Evolutionary conservation across 1,140 invertebrate species (phyloP).

Genomic region (Ephestia elutella): DNA sequence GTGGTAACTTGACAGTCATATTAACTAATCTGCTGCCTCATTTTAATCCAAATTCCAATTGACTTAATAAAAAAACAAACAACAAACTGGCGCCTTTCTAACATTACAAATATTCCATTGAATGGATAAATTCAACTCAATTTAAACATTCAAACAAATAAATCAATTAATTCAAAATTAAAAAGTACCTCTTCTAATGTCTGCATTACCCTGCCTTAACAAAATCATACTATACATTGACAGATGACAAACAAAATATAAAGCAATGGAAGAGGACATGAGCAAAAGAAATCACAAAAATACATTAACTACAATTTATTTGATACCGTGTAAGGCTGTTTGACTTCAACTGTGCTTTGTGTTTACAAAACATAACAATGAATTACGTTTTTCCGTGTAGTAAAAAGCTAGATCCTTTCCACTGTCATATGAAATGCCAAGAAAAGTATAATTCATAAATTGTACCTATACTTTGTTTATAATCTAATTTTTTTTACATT

Average conservation of each 20-base stretch:
- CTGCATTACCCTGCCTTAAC: constrained; percentile 72
- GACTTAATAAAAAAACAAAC: constrained; percentile 68
- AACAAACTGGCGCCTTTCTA: constrained; percentile 69
- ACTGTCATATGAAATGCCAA: constrained; percentile 68
- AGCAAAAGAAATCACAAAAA: constrained; percentile 70
- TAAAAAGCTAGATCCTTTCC: constrained; percentile 58
- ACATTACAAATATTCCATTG: constrained; percentile 69
- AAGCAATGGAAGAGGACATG: constrained; percentile 69
- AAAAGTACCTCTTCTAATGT: constrained; percentile 71
- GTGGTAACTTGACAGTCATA: constrained; percentile 67
- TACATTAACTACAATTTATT: constrained; percentile 37
- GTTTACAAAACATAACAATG: constrained; percentile 33
- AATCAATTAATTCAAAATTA: constrained; percentile 48
- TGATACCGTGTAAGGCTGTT: constrained; percentile 35
- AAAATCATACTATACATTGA: constrained; percentile 69
- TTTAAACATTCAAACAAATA: constrained; percentile 62
- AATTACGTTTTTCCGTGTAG: constrained; percentile 31
- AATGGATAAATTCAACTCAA: constrained; percentile 72
- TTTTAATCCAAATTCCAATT: constrained; percentile 58
- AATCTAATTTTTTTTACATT: constrained; percentile 74
- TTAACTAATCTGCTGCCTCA: constrained; percentile 67
- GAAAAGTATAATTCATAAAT: constrained; percentile 74
- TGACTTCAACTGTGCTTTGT: constrained; percentile 28
- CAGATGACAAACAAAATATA: constrained; percentile 62
- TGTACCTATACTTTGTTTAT: constrained; percentile 74